A percentile compares a stretch with the other conserved stretches of the same genome.
Evolutionary conservation across 2,113 vertebrate genomes (phyloP).

Genomic region (Notarius lentiginosus): DNA sequence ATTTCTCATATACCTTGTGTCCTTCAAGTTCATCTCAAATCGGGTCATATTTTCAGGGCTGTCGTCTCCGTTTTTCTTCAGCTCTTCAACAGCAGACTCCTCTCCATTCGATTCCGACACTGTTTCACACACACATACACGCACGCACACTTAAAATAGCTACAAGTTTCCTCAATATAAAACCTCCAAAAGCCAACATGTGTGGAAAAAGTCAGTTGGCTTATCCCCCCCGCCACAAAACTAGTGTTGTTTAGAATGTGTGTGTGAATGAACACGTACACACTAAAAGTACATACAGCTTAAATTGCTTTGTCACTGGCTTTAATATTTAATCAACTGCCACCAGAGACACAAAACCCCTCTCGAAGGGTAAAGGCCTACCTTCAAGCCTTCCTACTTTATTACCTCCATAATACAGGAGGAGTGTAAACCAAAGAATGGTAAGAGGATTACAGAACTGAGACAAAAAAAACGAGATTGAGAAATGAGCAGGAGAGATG

Average conservation of each 20-base stretch:
- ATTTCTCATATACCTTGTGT: constrained; percentile 77
- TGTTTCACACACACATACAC: constrained; percentile 54
- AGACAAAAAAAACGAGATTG: not conserved
- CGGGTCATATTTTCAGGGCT: constrained; percentile 73
- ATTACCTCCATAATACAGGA: not conserved
- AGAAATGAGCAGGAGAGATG: constrained; percentile 7
- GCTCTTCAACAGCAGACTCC: constrained; percentile 56
- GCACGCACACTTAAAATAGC: constrained; percentile 2
- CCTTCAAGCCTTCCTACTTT: not conserved
- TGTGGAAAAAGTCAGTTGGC: not conserved
- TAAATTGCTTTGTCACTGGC: not conserved
- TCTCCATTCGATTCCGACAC: constrained; percentile 72
- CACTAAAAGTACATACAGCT: not conserved
- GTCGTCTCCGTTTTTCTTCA: constrained; percentile 59
- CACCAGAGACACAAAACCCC: not conserved
- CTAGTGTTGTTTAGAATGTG: not conserved
- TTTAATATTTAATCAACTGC: constrained; percentile 10
- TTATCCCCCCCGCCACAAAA: not conserved
- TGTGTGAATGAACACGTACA: not conserved
- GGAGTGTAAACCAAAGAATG: not conserved
- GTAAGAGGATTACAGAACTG: not conserved
- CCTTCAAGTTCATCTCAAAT: constrained; percentile 90
- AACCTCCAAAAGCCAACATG: not conserved
- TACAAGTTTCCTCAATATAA: not conserved
- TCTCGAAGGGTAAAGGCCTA: not conserved